phyloP scores from a whole-genome alignment of 2,888 invertebrate species.

The Linnaemya vulpina region DNA sequence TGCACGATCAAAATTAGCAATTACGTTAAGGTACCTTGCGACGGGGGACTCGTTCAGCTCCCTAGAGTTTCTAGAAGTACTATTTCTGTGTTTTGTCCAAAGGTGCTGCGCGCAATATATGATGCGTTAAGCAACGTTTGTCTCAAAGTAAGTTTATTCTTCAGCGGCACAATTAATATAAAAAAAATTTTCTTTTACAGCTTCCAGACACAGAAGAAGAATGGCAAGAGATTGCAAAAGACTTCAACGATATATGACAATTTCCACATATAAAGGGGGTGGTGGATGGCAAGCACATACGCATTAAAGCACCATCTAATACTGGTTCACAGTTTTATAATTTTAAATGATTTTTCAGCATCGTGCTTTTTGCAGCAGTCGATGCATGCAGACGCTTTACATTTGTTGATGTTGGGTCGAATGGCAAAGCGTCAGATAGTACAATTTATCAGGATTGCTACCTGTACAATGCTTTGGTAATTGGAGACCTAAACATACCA shows the following conservation, averaged over 20 bases:
- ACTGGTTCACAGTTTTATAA: constrained; percentile 13
- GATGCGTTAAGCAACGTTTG: no score
- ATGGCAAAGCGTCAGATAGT: background rate
- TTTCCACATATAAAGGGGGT: background rate
- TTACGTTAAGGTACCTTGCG: no score
- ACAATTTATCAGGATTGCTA: constrained; percentile 4
- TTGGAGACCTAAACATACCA: background rate
- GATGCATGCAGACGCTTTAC: background rate
- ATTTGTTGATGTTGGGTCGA: background rate
- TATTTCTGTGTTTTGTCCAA: no score
- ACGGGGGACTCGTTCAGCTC: no score
- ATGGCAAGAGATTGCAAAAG: background rate
- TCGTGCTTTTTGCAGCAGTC: background rate
- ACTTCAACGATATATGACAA: background rate
- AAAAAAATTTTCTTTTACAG: background rate
- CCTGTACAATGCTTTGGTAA: no score
- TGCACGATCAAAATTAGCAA: no score
- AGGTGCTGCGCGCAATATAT: no score
- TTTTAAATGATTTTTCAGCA: constrained; percentile 7
- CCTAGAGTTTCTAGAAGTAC: no score
- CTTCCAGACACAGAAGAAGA: background rate
- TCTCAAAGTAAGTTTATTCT: no score
- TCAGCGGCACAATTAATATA: no score
- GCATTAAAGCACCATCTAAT: background rate
- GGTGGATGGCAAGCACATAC: background rate